Base-by-base conservation (phyloP, 2,888 invertebrate species). In the Acrobasis suavella region DNA sequence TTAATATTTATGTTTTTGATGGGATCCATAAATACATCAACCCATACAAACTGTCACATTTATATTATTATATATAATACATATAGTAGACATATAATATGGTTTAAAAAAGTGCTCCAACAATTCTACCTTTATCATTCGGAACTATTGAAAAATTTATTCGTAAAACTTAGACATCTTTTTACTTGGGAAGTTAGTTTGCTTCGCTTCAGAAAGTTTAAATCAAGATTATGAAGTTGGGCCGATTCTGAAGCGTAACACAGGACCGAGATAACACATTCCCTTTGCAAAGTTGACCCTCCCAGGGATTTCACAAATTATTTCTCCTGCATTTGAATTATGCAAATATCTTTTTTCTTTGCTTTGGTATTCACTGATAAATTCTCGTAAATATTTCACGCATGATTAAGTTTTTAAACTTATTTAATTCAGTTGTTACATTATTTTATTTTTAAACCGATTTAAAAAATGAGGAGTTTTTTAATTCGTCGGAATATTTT, bases 191-290 rank as follows among this genome's bases (percentile, higher is more conserved):
- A 77, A 74, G 77, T 81, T 77, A 82, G 80, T 82, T 82, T 82
- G 72, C 72, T 75, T 71, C 71, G 72, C 69, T 74, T 72, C 69
- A 71, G 69, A 80, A 87, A 86, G 77, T 85, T 86, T 64, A 72
- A 71, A 86, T 83, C 78, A 73, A 83, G 85, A 86, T 86, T 82
- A 82, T 80, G 78, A 83, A 85, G 81, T 86, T 85, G 68, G 73
- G 64, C 72, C 71, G 74, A 83, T 80, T 80, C 79, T 70, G 75
- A 78, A 73, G 76, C 77, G 81, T 81, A 82, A 79, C 78, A 74
- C 69, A 70, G 72, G 76, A 76, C 75, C 68, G 70, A 79, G 83
- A 84, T 85, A 82, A 82, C 76, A 78, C 75, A 82, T 83, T 82
- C 77, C 75, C 74, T 82, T 82, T 81, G 74, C 72, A 74, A 79